Base-by-base conservation (phyloP, 2,888 invertebrate genomes). In the Xylota segnis region DNA sequence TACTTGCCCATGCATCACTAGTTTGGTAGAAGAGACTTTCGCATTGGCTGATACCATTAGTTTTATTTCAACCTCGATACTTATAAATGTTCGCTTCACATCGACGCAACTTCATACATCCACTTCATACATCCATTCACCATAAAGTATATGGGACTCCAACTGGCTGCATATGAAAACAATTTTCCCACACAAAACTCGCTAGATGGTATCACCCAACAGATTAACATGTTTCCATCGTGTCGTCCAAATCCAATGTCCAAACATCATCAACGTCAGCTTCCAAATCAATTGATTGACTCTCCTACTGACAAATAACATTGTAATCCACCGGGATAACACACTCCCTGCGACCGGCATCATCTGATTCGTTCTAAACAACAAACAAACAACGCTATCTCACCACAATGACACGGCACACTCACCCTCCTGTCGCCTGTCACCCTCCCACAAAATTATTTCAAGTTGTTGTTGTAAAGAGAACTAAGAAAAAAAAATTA, bases 221-320 rank as follows among this genome's bases (percentile, higher is more conserved):
- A 72, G 76, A 86, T 77, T 86, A 82, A 82, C 82, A 77, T 82
- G 82, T 86, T 72, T 43, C 82, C 71, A 70, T 63, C 29, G 34
- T 7, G 52, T 27, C 47, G 58, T 47, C 63, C 37, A 66, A 86
- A 86, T 71, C 72, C 71, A 32, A 50, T 86, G 71, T 82, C 70
- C 68, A 76, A 86, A 86, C 45, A 77, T 72, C 54, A 77, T 86
- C 86, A 86, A 82, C 71, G 82, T 77, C 86, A 77, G 40, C 43
- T 50, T 66, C 56, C 45, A 59, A 72, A 72, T 59, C 82, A 81
- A 63, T 72, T 86, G 76, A 77, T 77, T 82, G 66, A 82, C 82
- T 86, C 71, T 76, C 56, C 40, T 12, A 72, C 71, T 50, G 76
- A 82, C 71, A 82, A 72, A 77, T 43, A 82, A 82, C 82, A 82